Evolutionary conservation across 2,113 vertebrate species (phyloP), one percentile per base, ranked within the genome.

Genomic region (Mesitornis unicolor): DNA sequence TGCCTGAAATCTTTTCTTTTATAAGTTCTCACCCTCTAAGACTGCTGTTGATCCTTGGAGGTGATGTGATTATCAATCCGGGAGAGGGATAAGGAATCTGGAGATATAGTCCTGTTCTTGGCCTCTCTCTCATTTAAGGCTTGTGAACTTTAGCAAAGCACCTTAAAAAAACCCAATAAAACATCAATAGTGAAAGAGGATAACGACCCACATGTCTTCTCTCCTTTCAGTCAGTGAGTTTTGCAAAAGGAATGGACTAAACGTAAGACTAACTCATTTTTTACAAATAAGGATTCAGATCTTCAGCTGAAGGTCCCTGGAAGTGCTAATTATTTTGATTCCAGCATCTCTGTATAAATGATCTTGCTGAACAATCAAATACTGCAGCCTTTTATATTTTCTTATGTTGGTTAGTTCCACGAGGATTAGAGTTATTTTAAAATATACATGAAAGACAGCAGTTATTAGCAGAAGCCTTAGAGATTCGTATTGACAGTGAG

Each of bases 321-420:
- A 90, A 90, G 28, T 43, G 54, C 43, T 90, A 84, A 92, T 88
- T 84, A 67, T 59, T 84, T 88, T 86, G 80, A 59, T 71, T 68
- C 29, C 20, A 43, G 25, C 47, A 74, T 35, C 47, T 78, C 4
- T 29, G 7, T 78, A 59, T 22, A 83, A 86, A 85, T 2, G 6
- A 84, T 92, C 38, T 71, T 83, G 59, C 75, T 90, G 85, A 95
- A 90, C 68, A 92, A 86, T 60, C 87, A 84, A 84, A 84, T 57
- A 48, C 36, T 38, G 38, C 59, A 90, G 54, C 59, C 59, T 71
- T 84, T 92, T 86, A 9, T 86, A 75, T 61, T 67, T 93, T 47
- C 64, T 89, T 35, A 17, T 35, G 60, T n/a, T 40, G 22, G 43
- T 75, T 93, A 51, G 33, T 76, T 89, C 76, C 79, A 68, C 56